These are phyloP conservation scores for fruit fly (Drosophila melanogaster) DNA, from an alignment of 1,140 invertebrate species.

Conservation along the genomic window DNA sequence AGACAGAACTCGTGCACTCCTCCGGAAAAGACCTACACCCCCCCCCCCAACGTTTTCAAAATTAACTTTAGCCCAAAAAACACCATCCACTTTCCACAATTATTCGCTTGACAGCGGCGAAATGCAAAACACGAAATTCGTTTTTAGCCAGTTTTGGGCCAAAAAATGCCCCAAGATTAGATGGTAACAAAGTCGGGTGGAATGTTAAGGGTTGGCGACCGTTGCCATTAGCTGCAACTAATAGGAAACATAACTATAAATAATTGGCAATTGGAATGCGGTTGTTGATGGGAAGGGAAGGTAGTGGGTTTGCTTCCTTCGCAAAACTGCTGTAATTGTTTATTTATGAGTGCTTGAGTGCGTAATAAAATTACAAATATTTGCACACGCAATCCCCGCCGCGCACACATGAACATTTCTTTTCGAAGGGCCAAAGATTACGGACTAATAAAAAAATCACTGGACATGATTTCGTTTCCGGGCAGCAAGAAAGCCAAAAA, in stretches of 20 bases:
- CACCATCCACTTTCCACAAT: not conserved
- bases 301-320: not conserved
- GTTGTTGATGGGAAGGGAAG: constrained; percentile 2
- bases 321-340: constrained; percentile 68
- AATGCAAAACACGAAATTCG: constrained; percentile 66
- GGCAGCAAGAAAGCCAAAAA: constrained; percentile 21
- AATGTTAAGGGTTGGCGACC: not conserved
- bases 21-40: not conserved
- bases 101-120: constrained; percentile 38
- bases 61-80: not conserved
- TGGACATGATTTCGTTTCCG: constrained; percentile 67
- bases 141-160: constrained; percentile 57
- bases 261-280: constrained; percentile 70
- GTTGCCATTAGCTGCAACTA: constrained; percentile 53
- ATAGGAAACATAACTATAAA: constrained; percentile 78
- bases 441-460: constrained; percentile 69
- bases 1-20: constrained; percentile 34
- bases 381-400: constrained; percentile 64
- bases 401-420: constrained; percentile 13
- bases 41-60: not conserved
- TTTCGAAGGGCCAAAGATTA: constrained; percentile 2
- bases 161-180: constrained; percentile 45
- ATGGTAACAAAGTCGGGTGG: not conserved
- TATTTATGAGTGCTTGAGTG: constrained; percentile 82
- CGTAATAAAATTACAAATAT: constrained; percentile 84